Evolutionary conservation across 2,888 invertebrate species (phyloP).

Genomic region (Saturnia pavonia): DNA sequence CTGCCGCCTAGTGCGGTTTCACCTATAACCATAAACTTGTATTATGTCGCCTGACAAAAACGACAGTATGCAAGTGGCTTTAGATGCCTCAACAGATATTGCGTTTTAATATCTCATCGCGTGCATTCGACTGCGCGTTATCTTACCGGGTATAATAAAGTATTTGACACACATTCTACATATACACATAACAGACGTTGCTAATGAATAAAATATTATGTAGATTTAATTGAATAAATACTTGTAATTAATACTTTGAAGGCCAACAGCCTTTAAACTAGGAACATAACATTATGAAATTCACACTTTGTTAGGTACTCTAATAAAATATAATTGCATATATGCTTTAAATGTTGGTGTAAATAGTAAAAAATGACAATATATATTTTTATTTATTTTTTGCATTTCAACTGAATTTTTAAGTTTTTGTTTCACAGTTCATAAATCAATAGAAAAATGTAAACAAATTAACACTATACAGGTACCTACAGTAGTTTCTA

Average conservation of each 20-base stretch:
- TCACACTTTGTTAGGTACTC: not conserved
- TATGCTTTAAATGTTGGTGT: not conserved
- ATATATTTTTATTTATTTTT: no score
- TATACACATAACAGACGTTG: constrained; percentile 1
- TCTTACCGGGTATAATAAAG: not conserved
- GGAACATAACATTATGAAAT: not conserved
- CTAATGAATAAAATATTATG: constrained; percentile 5
- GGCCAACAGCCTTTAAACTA: not conserved
- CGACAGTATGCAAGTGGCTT: not conserved
- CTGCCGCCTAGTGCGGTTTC: no score
- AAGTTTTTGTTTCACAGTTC: no score
- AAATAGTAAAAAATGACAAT: not conserved
- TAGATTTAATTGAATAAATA: not conserved
- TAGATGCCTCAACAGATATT: constrained; percentile 41
- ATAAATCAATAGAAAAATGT: no score
- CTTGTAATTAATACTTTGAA: not conserved
- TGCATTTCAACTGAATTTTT: no score
- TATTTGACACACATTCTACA: constrained; percentile 19
- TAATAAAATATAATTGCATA: no score
- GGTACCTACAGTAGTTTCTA: no score
- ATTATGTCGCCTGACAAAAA: not conserved
- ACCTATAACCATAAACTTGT: no score
- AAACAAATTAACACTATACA: no score
- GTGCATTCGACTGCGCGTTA: constrained; percentile 14
- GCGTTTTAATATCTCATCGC: constrained; percentile 64